Evolutionary conservation across 1,140 invertebrate genomes (phyloP).

Genomic region (Tribolium castaneum): DNA sequence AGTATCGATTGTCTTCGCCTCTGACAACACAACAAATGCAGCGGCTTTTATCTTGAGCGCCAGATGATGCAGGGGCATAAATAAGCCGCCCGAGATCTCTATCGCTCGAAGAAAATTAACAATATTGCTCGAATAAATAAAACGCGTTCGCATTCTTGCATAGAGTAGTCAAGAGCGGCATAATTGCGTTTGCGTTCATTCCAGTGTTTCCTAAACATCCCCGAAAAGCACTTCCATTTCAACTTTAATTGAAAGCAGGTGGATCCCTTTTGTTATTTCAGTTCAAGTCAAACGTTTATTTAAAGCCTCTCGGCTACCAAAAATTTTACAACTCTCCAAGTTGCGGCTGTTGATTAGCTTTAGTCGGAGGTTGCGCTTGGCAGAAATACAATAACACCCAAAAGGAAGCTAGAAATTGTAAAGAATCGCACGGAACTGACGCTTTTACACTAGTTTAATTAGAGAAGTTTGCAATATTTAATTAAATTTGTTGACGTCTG

Average conservation of each 20-base stretch:
- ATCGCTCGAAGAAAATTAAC: background rate
- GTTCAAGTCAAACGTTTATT: conserved; percentile 6
- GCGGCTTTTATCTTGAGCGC: background rate
- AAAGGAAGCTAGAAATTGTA: conserved; percentile 2
- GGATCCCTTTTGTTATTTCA: conserved; percentile 13
- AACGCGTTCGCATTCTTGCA: no score
- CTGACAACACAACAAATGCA: conserved; percentile 25
- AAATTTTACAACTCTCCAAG: background rate
- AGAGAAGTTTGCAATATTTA: conserved; percentile 7
- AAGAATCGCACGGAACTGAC: background rate
- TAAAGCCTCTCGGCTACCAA: conserved; percentile 3
- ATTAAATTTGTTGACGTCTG: background rate
- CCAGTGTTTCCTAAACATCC: background rate
- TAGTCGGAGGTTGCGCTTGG: background rate
- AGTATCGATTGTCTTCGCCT: conserved; percentile 10
- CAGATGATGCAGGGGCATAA: conserved; percentile 6
- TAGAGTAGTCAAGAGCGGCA: background rate
- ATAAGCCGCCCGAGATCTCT: background rate
- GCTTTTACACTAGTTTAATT: conserved; percentile 2
- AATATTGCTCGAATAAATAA: background rate
- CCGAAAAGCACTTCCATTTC: background rate
- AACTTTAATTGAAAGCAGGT: conserved; percentile 22
- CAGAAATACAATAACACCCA: conserved; percentile 15
- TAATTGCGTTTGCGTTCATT: background rate
- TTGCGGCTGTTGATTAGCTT: background rate